Conservation (phyloP, 2,113 vertebrate species). For the Romanogobio albipinnatus region DNA sequence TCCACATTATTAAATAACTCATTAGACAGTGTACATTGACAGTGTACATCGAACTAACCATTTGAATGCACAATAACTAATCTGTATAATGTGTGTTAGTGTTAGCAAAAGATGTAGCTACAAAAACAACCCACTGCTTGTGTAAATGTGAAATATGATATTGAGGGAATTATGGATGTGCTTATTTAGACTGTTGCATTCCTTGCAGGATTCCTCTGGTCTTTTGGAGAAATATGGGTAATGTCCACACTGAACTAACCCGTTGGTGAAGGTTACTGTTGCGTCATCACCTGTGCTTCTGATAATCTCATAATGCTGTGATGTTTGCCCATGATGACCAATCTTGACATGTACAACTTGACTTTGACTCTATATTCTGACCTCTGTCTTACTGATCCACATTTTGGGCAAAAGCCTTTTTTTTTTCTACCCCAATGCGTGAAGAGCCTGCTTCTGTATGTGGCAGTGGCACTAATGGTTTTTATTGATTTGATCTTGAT, state of each 20-base stretch:
- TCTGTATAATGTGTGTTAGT: neutral
- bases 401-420: conserved; percentile 1
- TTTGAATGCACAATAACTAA: neutral
- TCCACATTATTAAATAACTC: neutral
- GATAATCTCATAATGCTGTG: neutral
- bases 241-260: neutral
- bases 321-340: neutral
- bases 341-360: neutral
- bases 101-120: neutral
- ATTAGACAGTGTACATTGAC: neutral
- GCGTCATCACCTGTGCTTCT: neutral
- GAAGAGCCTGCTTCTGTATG: neutral
- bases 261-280: neutral
- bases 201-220: neutral
- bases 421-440: neutral
- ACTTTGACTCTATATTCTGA: neutral
- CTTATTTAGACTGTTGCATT: conserved; percentile 24
- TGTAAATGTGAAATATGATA: neutral
- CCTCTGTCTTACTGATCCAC: neutral
- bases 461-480: too few species aligned
- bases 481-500: neutral
- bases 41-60: neutral
- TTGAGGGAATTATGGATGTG: neutral
- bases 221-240: neutral
- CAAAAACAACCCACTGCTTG: neutral